Evolutionary conservation across 2,888 invertebrate species (phyloP), one percentile per base, ranked within the genome.

Genomic region (Helicoverpa assulta): DNA sequence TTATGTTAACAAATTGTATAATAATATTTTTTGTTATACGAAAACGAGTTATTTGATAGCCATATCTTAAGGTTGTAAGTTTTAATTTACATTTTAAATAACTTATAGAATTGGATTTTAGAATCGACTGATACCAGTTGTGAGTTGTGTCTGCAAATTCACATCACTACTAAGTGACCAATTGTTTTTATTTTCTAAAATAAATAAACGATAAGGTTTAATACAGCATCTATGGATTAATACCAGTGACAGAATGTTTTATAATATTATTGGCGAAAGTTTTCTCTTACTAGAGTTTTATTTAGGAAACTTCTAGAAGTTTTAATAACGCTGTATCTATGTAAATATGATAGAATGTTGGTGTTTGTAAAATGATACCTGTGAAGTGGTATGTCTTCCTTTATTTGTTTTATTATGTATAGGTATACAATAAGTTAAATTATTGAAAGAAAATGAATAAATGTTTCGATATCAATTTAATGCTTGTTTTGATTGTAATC

Each of bases 381-480:
- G 83, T 80, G 82, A 88, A 87, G 87, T 89, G 91, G 91, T 93
- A 91, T 84, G 95, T 95, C 95, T 95, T 95, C 95, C 95, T 93
- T 86, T 91, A 89, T 92, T 93, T 95, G 94, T 95, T 94, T 94
- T 91, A 91, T 80, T 83, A 86, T 94, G 90, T 92, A 92, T 92
- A 94, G 89, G 83, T 89, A 85, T 90, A 87, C 82, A 81, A 83
- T 94, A 94, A 94, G 93, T 94, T 95, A 95, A 95, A 95, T 95
- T 95, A 95, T 95, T 95, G 91, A 94, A 90, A 92, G 88, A 92
- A 91, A 93, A 91, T 89, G 85, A 95, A 93, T 95, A 95, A 94
- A 94, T 93, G 93, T 93, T 94, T 94, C 92, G 86, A 93, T 91
- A 94, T 91, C 86, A 78, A 78, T 78, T 80, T 69, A 59, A 62